A percentile compares a stretch with the other conserved stretches of the same genome.
Conservation (phyloP, 2,113 vertebrate genomes). For the Gallinago jamesoni region DNA sequence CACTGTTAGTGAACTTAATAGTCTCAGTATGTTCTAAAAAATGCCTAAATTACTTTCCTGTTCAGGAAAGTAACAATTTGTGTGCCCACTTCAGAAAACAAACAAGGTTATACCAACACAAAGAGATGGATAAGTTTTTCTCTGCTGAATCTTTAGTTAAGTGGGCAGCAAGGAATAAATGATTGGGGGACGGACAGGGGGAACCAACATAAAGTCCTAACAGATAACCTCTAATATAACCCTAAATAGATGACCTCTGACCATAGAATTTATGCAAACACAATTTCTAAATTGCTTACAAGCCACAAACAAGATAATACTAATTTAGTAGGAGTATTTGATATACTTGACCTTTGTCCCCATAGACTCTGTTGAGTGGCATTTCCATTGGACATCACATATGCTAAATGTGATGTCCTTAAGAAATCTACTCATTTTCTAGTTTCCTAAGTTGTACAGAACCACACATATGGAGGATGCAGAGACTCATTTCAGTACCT, state of each 20-base stretch:
- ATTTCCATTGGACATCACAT: neutral
- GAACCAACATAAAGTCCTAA: neutral
- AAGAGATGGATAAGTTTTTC: neutral
- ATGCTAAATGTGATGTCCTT: neutral
- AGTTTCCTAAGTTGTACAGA: neutral
- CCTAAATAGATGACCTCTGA: neutral
- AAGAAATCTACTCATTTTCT: neutral
- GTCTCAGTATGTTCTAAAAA: neutral
- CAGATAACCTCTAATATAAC: neutral
- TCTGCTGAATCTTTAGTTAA: neutral
- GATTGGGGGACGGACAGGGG: fast-evolving
- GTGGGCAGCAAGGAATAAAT: neutral
- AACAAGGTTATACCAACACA: neutral
- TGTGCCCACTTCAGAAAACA: neutral
- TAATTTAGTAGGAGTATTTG: neutral
- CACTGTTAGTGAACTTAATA: neutral
- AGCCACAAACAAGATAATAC: neutral
- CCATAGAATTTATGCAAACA: neutral
- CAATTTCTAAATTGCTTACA: neutral
- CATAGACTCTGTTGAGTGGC: neutral
- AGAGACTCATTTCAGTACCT: neutral
- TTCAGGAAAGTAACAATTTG: neutral
- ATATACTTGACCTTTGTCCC: neutral
- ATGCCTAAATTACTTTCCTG: neutral
- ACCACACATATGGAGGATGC: neutral